These are phyloP conservation scores for Notoglanidium macrostoma DNA, from an alignment of 2,797 vertebrate genomes.

Conservation along the genomic window DNA sequence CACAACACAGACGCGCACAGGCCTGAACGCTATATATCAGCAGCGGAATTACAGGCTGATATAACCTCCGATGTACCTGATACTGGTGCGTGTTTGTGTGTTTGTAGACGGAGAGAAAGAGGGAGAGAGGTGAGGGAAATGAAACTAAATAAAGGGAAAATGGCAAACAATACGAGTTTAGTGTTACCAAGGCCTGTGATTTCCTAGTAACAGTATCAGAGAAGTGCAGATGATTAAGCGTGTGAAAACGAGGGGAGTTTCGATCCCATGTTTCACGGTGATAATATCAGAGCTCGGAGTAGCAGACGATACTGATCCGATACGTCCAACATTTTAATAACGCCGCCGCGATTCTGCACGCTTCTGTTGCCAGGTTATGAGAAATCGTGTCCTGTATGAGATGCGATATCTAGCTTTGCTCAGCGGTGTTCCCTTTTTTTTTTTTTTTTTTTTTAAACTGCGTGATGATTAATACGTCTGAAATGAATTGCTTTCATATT, in stretches of 20 bases:
- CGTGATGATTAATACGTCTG: neutral
- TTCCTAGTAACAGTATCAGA: neutral
- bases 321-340: neutral
- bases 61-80: slow-evolving; percentile 53
- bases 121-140: slow-evolving; percentile 24
- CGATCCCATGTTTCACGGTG: neutral
- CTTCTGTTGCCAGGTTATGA: neutral
- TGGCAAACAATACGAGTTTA: neutral
- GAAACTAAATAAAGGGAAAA: neutral
- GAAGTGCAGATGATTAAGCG: neutral
- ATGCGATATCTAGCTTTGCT: no score
- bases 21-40: slow-evolving; percentile 52
- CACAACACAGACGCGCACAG: slow-evolving; percentile 49
- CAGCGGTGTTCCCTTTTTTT: no score
- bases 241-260: neutral
- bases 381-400: neutral
- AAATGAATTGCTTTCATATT: neutral
- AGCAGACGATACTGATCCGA: neutral
- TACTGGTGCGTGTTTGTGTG: slow-evolving; percentile 21
- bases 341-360: no score
- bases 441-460: no score
- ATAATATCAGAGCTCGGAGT: neutral
- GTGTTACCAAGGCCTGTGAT: neutral
- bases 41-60: slow-evolving; percentile 55
- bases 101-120: slow-evolving; percentile 40